Evolutionary conservation across 2,113 vertebrate species (phyloP), one percentile per base, ranked within the genome.

Genomic region (Phalacrocorax pelagicus): DNA sequence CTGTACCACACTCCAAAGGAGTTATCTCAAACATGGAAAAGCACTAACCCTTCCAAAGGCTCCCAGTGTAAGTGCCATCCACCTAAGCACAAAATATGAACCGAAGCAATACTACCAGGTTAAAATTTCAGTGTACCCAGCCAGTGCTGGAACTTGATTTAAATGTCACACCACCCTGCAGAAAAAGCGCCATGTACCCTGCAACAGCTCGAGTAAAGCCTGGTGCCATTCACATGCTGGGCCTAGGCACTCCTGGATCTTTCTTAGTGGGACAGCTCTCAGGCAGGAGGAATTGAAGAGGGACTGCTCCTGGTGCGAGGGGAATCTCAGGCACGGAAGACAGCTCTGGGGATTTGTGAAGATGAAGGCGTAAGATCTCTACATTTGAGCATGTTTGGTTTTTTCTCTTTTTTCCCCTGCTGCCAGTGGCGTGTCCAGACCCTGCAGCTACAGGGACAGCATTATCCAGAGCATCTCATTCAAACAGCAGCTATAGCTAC

Each of bases 21-120:
- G 46, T 92, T 38, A 19, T 57, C 47, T 86, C 72, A 44, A 81
- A 47, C 12, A 15, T 2, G 21, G 38, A 67, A 90, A 54, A 90
- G 49, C 58, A 47, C 46, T 47, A 13, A 52, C 49, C 32, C 15
- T 61, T 87, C 73, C 52, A 57, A 93, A 81, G 81, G 17, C 29
- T 66, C 38, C n/a, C 66, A 75, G 13, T 17, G 3, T 30, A 81
- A 47, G 5, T 40, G 3, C n/a, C n/a, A 63, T 21, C 17, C 57
- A 67, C 34, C 51, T 36, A 71, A 67, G 59, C 36, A 54, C 34
- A 81, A 38, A 36, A 21, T 34, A 73, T 3, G 13, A 72, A 40
- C 7, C 77, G 58, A 65, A 70, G 19, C 0, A 0, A 51, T 11
- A 51, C 7, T n/a, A 51, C 19, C 36, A 62, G 18, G 7, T 67